These are phyloP conservation scores for Isaurus tuberculatus DNA, from an alignment of 92 coral and sea anemone species.

Conservation along the genomic window DNA sequence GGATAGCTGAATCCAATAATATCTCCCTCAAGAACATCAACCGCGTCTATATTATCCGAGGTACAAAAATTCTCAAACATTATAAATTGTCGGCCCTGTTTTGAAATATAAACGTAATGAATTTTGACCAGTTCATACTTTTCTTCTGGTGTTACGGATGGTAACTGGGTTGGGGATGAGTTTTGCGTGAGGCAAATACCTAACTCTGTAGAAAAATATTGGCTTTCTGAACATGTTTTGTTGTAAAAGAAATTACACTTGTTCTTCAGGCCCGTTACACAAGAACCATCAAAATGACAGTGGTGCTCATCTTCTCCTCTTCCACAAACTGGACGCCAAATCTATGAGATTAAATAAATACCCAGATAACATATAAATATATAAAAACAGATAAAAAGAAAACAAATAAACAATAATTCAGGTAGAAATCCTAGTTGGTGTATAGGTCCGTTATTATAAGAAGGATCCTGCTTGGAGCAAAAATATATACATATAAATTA, in stretches of 20 bases:
- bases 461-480: no score
- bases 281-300: conserved; percentile 59
- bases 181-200: conserved; percentile 57
- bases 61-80: conserved; percentile 52
- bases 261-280: conserved; percentile 33
- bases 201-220: conserved; percentile 66
- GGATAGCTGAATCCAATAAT: conserved; percentile 76
- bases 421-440: no score
- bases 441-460: no score
- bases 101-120: conserved; percentile 61
- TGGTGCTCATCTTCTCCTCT: conserved; percentile 48
- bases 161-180: conserved; percentile 9
- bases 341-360: conserved; percentile 42
- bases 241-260: conserved; percentile 53
- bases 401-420: no score
- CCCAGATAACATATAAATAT: no score
- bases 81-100: conserved; percentile 67
- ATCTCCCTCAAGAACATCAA: conserved; percentile 71
- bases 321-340: conserved; percentile 88
- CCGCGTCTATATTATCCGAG: conserved; percentile 29
- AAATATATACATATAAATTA: no score
- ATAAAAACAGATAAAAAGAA: no score
- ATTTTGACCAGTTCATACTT: conserved; percentile 65
- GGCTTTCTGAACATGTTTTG: conserved; percentile 54
- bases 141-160: conserved; percentile 32